phyloP scores from a whole-genome alignment of 2,113 vertebrate genomes.

The Pteronura brasiliensis region DNA sequence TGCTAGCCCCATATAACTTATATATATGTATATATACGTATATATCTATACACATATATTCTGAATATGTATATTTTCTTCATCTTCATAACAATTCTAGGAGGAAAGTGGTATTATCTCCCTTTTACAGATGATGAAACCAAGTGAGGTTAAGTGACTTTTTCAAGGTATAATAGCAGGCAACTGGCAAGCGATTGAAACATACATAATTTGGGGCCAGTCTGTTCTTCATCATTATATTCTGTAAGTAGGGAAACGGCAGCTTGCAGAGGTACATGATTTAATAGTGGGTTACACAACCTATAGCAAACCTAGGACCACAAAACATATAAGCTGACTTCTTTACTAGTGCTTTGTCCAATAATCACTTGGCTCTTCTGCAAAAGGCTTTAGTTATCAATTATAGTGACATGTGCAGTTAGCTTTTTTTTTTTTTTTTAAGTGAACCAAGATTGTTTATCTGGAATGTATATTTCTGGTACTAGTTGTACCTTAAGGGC shows the following conservation, averaged over 20 bases:
- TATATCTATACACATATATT: neutral
- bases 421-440: neutral
- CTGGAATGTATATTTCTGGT: neutral
- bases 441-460: neutral
- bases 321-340: neutral
- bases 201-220: neutral
- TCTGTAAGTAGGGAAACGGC: neutral
- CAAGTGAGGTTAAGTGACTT: neutral
- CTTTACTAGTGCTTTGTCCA: neutral
- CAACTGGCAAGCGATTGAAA: neutral
- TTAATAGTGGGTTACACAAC: neutral
- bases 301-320: neutral
- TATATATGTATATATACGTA: too few species aligned
- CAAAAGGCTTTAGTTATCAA: neutral
- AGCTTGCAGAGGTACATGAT: neutral
- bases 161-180: neutral
- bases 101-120: neutral
- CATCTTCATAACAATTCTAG: neutral
- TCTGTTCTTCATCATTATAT: neutral
- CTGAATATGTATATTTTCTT: neutral
- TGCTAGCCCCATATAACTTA: neutral
- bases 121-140: neutral
- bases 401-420: neutral
- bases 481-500: neutral
- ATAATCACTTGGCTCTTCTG: neutral